Base-by-base conservation (phyloP, 2,888 invertebrate species). In the Eurois occulta region DNA sequence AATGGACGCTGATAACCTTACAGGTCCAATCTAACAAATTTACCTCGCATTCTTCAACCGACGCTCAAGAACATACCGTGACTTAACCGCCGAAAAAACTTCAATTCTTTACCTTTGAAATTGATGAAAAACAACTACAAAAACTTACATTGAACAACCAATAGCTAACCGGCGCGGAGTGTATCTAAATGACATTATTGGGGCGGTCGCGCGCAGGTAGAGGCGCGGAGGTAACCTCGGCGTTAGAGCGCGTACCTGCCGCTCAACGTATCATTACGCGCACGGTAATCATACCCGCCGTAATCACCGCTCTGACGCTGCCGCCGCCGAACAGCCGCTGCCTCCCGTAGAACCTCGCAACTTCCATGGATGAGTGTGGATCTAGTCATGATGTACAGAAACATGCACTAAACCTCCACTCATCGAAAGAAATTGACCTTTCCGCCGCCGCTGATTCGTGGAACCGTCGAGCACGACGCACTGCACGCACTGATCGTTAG, bases 321-420 rank as follows among this genome's bases (percentile, higher is more conserved):
- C 87, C 84, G 81, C 87, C 85, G 86, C 87, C 82, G 75, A 60
- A 60, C n/a, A 65, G 16, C 84, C 95, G 89, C 95, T 87, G 88
- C 90, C 90, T 69, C 78, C 83, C 78, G 96, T 92, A 92, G 97
- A 95, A 94, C 95, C 95, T 94, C 95, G 96, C 97, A 96, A 96
- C 95, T 97, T 97, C 97, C 97, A 97, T 98, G 97, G 98, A 98
- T 98, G 97, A 98, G 98, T 98, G 97, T 98, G 98, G 98, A 98
- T 98, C 98, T 98, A 98, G 98, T 98, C 98, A 98, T 97, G 98
- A 96, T 96, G 96, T 92, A 90, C 89, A 93, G 93, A 90, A 96
- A 97, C 97, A 97, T 97, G 97, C 97, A 98, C 97, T 97, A 97
- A 97, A 97, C 97, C 97, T 97, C 97, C 97, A 98, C 97, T 97